phyloP scores from a whole-genome alignment of 2,888 invertebrate species.

The Agrochola macilenta region DNA sequence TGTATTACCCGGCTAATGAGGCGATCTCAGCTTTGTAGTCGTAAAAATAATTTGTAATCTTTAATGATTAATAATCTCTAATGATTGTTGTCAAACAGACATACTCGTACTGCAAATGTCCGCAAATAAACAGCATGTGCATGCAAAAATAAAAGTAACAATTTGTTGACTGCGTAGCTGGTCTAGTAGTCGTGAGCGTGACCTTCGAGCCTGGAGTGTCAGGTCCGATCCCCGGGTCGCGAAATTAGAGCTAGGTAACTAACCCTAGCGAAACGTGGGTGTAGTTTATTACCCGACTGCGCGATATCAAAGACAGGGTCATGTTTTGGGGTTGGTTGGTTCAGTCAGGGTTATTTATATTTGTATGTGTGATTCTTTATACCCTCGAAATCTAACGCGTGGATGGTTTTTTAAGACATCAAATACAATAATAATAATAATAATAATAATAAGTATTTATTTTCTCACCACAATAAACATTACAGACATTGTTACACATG shows the following conservation, averaged over 20 bases:
- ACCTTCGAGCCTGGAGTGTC: not conserved
- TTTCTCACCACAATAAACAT: too few relatives aligned
- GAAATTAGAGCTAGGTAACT: not conserved
- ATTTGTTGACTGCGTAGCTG: not conserved
- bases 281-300: not conserved
- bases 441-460: too few relatives aligned
- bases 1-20: not conserved
- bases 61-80: not conserved
- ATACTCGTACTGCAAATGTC: not conserved
- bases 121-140: not conserved
- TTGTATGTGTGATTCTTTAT: not conserved
- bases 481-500: too few relatives aligned
- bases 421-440: too few relatives aligned
- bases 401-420: not conserved
- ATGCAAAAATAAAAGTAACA: not conserved
- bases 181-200: not conserved
- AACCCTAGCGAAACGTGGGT: not conserved
- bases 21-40: not conserved
- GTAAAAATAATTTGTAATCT: not conserved
- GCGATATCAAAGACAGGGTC: not conserved
- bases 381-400: not conserved
- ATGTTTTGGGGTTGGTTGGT: not conserved
- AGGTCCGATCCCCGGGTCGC: not conserved
- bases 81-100: not conserved
- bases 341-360: not conserved